Conservation (phyloP, 2,797 vertebrate species). For the Meda fulgida region DNA sequence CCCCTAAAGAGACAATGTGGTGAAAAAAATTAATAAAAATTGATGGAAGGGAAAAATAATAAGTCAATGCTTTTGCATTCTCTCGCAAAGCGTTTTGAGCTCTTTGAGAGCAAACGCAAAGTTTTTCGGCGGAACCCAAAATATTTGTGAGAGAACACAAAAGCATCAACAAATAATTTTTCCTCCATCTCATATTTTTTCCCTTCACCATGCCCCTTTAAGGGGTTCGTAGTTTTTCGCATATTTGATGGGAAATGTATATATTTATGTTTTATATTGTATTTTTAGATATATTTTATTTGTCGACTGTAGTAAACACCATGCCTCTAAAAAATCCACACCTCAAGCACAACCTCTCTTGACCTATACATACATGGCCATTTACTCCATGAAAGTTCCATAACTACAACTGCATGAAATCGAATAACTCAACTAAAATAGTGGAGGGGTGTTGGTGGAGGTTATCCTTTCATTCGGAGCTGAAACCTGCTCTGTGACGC, state of each 20-base stretch:
- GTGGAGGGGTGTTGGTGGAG: not conserved
- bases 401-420: conserved; percentile 10
- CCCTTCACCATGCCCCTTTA: no score
- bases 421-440: conserved; percentile 27
- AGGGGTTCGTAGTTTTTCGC: not conserved
- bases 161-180: no score
- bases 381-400: not conserved
- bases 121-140: no score
- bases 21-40: no score
- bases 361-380: conserved; percentile 44
- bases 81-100: no score
- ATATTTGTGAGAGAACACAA: no score
- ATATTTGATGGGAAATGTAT: not conserved
- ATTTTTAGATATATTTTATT: not conserved
- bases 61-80: no score
- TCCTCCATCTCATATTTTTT: no score
- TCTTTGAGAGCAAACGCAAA: no score
- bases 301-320: not conserved
- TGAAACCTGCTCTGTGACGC: not conserved
- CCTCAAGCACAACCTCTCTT: conserved; percentile 43
- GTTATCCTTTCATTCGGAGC: not conserved
- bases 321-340: conserved; percentile 51
- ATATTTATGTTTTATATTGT: not conserved
- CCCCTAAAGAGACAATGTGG: no score
- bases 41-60: no score